Percentiles rank a stretch among this genome's conserved stretches.
Conservation (phyloP, 2,113 vertebrate species). For the Turnix velox region DNA sequence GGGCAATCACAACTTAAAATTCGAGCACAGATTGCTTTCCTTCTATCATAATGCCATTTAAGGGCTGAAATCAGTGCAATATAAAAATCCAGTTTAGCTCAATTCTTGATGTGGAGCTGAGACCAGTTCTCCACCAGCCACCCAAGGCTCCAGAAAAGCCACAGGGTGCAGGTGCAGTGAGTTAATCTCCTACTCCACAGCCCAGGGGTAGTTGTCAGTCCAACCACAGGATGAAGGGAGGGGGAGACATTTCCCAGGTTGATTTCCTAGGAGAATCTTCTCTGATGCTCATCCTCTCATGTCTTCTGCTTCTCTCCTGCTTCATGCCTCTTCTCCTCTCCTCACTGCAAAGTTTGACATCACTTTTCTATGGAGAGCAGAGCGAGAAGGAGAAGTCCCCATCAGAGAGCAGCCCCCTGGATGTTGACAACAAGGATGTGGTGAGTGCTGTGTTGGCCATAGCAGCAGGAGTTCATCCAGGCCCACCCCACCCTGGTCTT, state of each 20-base stretch:
- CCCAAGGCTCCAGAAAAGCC: neutral
- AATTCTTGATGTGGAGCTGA: neutral
- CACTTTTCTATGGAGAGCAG: slow-evolving; percentile 93
- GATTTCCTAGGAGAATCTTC: neutral
- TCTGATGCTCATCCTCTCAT: neutral
- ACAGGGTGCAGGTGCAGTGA: neutral
- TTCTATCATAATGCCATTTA: neutral
- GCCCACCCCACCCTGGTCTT: neutral
- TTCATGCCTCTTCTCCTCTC: neutral
- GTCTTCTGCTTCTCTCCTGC: neutral
- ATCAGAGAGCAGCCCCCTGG: slow-evolving; percentile 86
- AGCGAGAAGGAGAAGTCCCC: slow-evolving; percentile 96
- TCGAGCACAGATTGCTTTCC: neutral
- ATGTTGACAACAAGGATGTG: slow-evolving; percentile 86
- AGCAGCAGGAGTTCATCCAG: accelerated
- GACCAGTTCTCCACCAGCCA: neutral
- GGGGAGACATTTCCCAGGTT: neutral
- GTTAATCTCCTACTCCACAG: neutral
- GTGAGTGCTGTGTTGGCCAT: slow-evolving; percentile 66
- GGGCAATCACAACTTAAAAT: neutral
- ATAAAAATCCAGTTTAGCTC: neutral
- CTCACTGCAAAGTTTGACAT: slow-evolving; percentile 80
- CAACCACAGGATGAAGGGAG: neutral
- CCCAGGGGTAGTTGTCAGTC: neutral
- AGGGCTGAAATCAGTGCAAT: neutral